Percentiles rank a stretch among this genome's conserved stretches.
phyloP scores from a whole-genome alignment of 2,797 vertebrate genomes.

The Crocodylus rhombifer region DNA sequence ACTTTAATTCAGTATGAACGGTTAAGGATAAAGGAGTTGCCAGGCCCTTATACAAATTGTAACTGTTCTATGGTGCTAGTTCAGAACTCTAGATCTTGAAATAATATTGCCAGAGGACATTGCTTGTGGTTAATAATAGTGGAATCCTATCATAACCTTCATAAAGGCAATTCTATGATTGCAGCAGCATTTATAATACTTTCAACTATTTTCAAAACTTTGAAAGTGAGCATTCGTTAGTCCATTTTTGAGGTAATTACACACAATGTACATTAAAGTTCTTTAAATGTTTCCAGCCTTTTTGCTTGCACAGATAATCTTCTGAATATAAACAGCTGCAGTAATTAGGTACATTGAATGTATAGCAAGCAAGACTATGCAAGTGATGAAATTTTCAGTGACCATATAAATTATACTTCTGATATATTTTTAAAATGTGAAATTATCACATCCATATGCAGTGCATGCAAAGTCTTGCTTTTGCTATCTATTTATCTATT shows the following conservation, averaged over 20 bases:
- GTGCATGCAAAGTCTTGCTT: too few species aligned
- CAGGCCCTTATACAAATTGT: not conserved
- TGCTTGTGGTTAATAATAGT: not conserved
- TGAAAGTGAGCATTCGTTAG: not conserved
- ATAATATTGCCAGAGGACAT: not conserved
- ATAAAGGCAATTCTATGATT: not conserved
- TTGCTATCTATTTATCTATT: too few species aligned
- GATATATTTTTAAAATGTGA: not conserved
- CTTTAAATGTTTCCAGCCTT: not conserved
- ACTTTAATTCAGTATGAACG: not conserved
- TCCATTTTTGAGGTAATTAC: not conserved
- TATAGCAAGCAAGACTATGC: not conserved
- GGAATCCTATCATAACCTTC: not conserved
- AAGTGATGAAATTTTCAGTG: not conserved
- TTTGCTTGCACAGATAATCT: not conserved
- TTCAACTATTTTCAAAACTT: not conserved
- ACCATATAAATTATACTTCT: not conserved
- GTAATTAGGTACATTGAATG: not conserved
- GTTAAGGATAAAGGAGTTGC: not conserved
- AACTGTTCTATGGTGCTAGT: not conserved
- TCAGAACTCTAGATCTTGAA: not conserved
- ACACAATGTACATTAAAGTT: not conserved
- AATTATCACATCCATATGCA: too few species aligned
- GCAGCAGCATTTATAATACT: not conserved
- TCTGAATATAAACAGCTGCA: not conserved